A percentile compares a stretch with the other conserved stretches of the same genome.
These are phyloP conservation scores for Ceyx melanurus DNA, from an alignment of 2,113 vertebrate genomes.

Conservation along the genomic window DNA sequence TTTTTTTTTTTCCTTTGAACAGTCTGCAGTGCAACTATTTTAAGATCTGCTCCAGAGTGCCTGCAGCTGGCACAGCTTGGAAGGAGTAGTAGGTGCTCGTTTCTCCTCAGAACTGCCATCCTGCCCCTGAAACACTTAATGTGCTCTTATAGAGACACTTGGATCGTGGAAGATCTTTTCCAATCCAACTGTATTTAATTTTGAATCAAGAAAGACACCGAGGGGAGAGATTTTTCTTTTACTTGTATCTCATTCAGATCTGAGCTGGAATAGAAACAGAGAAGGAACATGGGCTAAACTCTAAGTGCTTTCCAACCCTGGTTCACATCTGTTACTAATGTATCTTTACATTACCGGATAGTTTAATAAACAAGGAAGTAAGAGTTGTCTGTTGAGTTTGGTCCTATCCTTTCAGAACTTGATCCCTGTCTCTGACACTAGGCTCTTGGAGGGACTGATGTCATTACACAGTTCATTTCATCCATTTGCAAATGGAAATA, in stretches of 20 bases:
- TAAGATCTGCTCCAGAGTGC: background rate
- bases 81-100: background rate
- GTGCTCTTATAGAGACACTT: background rate
- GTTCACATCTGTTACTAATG: slow-evolving; percentile 24
- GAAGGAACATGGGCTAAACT: background rate
- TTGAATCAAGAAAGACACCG: background rate
- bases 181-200: background rate
- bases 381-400: background rate
- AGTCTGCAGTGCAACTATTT: background rate
- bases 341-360: background rate
- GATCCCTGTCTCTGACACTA: background rate
- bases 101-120: background rate
- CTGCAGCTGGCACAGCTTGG: background rate
- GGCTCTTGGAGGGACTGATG: background rate
- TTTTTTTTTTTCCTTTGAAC: background rate
- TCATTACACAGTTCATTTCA: background rate
- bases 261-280: slow-evolving; percentile 5
- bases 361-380: slow-evolving; percentile 30
- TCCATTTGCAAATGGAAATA: background rate
- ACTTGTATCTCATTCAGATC: background rate
- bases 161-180: background rate
- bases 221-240: background rate
- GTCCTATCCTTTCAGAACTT: background rate
- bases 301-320: background rate
- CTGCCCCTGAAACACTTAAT: accelerated